Evolutionary conservation across 2,888 invertebrate genomes (phyloP).

Genomic region (Agrochola litura): DNA sequence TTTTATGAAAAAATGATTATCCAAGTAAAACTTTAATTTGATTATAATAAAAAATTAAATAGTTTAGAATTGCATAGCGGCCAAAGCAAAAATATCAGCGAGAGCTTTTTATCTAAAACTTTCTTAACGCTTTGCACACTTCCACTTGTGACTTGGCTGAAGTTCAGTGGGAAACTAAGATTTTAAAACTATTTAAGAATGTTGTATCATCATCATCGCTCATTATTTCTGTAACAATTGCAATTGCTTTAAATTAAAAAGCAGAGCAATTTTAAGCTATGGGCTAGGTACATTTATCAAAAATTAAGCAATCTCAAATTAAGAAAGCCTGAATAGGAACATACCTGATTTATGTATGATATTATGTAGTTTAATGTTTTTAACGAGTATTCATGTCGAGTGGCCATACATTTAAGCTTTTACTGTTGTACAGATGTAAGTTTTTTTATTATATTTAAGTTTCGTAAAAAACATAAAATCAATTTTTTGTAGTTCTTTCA

Average conservation of each 20-base stretch:
- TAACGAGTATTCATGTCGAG: slow-evolving; percentile 56
- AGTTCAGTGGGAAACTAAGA: slow-evolving; percentile 6
- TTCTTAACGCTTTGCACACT: slow-evolving; percentile 11
- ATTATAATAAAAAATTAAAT: not conserved
- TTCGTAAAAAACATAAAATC: slow-evolving; percentile 23
- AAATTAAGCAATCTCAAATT: slow-evolving; percentile 23
- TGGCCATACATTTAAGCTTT: slow-evolving; percentile 67
- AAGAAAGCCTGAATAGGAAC: slow-evolving; percentile 6
- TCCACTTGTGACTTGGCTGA: slow-evolving; percentile 1
- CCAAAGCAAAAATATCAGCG: not conserved
- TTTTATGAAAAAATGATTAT: slow-evolving; percentile 2
- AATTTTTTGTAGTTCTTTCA: slow-evolving; percentile 9
- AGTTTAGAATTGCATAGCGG: not conserved
- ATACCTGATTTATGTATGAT: slow-evolving; percentile 27
- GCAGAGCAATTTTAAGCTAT: not conserved
- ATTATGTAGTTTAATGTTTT: slow-evolving; percentile 37
- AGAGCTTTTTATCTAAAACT: slow-evolving; percentile 27
- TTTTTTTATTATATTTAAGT: slow-evolving; percentile 54
- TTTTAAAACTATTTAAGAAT: slow-evolving; percentile 12
- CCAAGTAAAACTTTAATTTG: not conserved
- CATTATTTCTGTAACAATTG: slow-evolving; percentile 6
- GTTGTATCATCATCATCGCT: slow-evolving; percentile 5
- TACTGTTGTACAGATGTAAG: slow-evolving; percentile 65
- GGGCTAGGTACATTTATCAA: not conserved
- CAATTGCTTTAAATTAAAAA: slow-evolving; percentile 1